phyloP scores from a whole-genome alignment of 2,113 vertebrate species.

The Hippocampus guttulatus region DNA sequence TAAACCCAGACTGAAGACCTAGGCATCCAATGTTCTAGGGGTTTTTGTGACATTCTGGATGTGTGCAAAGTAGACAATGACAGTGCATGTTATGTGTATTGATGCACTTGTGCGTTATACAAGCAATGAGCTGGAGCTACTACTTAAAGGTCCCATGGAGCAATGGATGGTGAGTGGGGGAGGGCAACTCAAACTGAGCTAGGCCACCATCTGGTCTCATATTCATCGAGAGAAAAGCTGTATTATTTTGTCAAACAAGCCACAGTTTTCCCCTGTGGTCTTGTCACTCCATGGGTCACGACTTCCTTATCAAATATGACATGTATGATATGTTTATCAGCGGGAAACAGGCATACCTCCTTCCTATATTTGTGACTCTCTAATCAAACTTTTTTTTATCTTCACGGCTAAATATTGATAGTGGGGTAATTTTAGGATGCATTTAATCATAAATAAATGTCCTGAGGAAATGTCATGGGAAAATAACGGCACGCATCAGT shows the following conservation, averaged over 20 bases:
- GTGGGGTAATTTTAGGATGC: background rate
- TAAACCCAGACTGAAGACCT: background rate
- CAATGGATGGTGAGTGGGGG: conserved; percentile 49
- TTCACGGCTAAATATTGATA: background rate
- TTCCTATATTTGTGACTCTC: background rate
- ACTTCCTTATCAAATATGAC: background rate
- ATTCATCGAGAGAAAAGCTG: conserved; percentile 37
- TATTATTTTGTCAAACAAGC: background rate
- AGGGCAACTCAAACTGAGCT: conserved; percentile 35
- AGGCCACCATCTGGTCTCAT: conserved; percentile 59
- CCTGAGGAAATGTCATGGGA: background rate
- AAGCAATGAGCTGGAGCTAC: conserved; percentile 19
- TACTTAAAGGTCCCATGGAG: conserved; percentile 36
- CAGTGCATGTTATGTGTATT: background rate
- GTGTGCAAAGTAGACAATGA: no score
- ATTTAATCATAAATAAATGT: background rate
- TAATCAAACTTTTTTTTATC: background rate
- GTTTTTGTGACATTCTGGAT: background rate
- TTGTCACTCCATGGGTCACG: background rate
- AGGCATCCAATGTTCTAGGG: background rate
- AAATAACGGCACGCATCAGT: conserved; percentile 8
- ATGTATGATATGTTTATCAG: background rate
- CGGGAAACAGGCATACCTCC: background rate
- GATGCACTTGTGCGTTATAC: background rate
- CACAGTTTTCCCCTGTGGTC: background rate